These are phyloP conservation scores for Caradrina clavipalpis DNA, from an alignment of 2,888 invertebrate species.

Conservation along the genomic window DNA sequence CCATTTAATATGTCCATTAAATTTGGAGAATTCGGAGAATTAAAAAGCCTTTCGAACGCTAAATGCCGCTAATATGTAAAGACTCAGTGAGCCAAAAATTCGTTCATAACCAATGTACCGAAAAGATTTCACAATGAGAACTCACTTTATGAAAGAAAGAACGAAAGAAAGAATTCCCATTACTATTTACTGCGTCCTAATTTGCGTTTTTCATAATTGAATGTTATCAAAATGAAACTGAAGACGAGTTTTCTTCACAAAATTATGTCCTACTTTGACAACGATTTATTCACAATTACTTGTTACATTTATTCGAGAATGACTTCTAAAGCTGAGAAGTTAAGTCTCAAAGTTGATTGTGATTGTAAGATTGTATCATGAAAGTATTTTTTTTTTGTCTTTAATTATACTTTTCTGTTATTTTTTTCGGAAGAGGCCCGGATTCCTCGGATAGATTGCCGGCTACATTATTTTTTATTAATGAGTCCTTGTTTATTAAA, in stretches of 20 bases:
- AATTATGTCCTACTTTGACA: constrained; percentile 68
- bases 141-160: constrained; percentile 56
- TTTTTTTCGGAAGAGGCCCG: constrained; percentile 39
- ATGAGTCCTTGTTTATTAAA: constrained; percentile 20
- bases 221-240: constrained; percentile 79
- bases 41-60: constrained; percentile 63
- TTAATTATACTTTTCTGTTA: constrained; percentile 56
- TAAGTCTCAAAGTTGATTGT: constrained; percentile 46
- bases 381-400: constrained; percentile 57
- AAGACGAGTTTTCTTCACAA: constrained; percentile 69
- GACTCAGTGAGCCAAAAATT: constrained; percentile 74
- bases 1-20: constrained; percentile 39
- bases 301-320: constrained; percentile 68
- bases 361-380: constrained; percentile 52
- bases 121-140: constrained; percentile 70
- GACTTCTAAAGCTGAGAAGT: constrained; percentile 46
- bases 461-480: constrained; percentile 35
- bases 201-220: constrained; percentile 81
- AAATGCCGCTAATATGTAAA: constrained; percentile 70
- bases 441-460: constrained; percentile 34
- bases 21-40: constrained; percentile 61
- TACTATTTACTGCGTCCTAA: constrained; percentile 69
- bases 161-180: constrained; percentile 55
- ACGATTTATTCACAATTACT: constrained; percentile 66
- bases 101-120: constrained; percentile 76